Base-by-base conservation (phyloP, 2,888 invertebrate genomes). In the Digitonthophagus gazella region DNA sequence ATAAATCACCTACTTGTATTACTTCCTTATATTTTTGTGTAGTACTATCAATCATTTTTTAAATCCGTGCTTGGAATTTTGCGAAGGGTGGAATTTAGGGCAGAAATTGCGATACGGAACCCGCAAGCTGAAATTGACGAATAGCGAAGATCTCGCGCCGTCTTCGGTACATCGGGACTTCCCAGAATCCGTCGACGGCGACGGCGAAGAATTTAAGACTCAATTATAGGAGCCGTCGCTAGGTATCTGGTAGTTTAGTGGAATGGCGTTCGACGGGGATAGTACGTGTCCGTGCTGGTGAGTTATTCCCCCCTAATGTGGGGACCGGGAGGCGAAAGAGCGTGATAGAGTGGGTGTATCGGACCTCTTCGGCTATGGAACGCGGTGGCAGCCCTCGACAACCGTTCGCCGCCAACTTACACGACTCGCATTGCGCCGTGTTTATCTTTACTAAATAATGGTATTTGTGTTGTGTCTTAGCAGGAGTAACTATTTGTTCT, bases 381-480 rank as follows among this genome's bases (percentile, higher is more conserved):
- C 22, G 67, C 63, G 55, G n/a, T 63, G 55, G 63, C 54, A 19
- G 69, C 66, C 14, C 57, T 66, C 64, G 70, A 70, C 70, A 70
- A 70, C 68, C 56, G 68, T 61, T 69, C 44, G 6, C 58, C 19
- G 70, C 69, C 67, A 69, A 70, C 69, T 70, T 70, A 75, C 75
- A 75, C 75, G 75, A 74, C 75, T 75, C 71, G 73, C 71, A 76
- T 74, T 75, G 74, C 75, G 72, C 73, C 68, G 61, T 75, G 76
- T 76, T 76, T 78, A 77, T 78, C 77, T 78, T 75, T 76, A 75
- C 69, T 77, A 76, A 77, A 77, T 78, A 77, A 76, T 76, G 76
- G 75, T 75, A 74, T 74, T 75, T 75, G 73, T 72, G 72, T 70
- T 73, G 68, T 73, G 74, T 72, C 72, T 73, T 72, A 71, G 67